Evolutionary conservation across 2,797 vertebrate species (phyloP), one percentile per base, ranked within the genome.

Genomic region (Pangasius djambal): DNA sequence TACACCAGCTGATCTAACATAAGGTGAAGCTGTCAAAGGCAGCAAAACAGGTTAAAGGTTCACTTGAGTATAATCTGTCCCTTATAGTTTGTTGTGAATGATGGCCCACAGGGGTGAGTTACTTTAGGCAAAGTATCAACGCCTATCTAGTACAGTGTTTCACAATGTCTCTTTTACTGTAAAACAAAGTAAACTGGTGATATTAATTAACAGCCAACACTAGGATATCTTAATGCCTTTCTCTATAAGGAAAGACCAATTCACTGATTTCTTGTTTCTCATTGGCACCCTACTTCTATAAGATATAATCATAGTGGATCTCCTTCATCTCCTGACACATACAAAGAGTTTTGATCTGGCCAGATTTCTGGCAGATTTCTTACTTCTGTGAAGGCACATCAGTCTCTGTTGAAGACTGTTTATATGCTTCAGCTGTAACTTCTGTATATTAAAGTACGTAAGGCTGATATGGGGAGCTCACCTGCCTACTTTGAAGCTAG

Each of bases 371-470:
- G 22, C 20, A 82, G 22, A 61, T 82, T 61, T 82, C 57, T 40
- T 61, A 82, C 31, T 25, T 44, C 34, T 82, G 31, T 82, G 55
- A 81, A 12, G 79, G 4, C 52, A 57, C 50, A 79, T 79, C 8
- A 59, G 10, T 37, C 20, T 40, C 13, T 94, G 90, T 90, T 86
- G 90, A 89, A 40, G 31, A 13, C 1, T 6, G 6, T 74, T 85
- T 92, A 89, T 88, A 89, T 89, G 88, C 88, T 88, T 92, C 88
- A 91, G 91, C 90, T 93, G 91, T 91, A 91, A 83, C 86, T 88
- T 77, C 90, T 88, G 77, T 92, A 94, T 93, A 95, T 95, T 92
- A 95, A 94, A 93, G 92, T 88, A 79, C 88, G 37, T 31, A 83
- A 81, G 91, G 86, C 85, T 90, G 90, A 92, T 93, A 91, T 91